These are phyloP conservation scores for Rhingia rostrata DNA, from an alignment of 2,888 invertebrate genomes.

Conservation along the genomic window DNA sequence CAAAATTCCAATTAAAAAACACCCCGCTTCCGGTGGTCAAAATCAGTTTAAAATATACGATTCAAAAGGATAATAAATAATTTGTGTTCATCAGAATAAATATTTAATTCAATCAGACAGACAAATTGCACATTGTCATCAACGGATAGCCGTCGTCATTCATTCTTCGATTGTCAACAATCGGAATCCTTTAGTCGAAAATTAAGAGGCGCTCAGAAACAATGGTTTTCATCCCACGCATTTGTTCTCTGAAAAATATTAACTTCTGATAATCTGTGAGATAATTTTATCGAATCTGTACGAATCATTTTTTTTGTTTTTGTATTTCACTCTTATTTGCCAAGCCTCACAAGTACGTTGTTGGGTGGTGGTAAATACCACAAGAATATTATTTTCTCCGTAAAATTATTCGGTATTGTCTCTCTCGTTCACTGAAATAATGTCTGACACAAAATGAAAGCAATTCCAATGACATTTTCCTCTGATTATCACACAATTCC, in stretches of 20 bases:
- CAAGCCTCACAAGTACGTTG: neutral
- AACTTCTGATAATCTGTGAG: constrained; percentile 61
- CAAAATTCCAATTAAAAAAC: neutral
- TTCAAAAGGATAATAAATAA: constrained; percentile 47
- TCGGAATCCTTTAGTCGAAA: constrained; percentile 23
- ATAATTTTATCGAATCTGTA: constrained; percentile 51
- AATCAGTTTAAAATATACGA: neutral
- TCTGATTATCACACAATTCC: constrained; percentile 54
- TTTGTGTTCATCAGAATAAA: constrained; percentile 25
- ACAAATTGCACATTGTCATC: neutral
- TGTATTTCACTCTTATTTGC: neutral
- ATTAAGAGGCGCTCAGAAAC: constrained; percentile 13
- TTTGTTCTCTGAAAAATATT: constrained; percentile 40
- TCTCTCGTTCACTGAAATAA: constrained; percentile 14
- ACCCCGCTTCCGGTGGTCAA: neutral
- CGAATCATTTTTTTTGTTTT: constrained; percentile 21
- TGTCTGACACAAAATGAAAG: neutral
- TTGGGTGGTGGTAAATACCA: constrained; percentile 34
- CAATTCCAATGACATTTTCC: constrained; percentile 55
- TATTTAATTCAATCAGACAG: constrained; percentile 37
- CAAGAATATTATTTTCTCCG: constrained; percentile 56
- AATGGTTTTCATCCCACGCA: neutral
- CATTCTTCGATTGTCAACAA: neutral
- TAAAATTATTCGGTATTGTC: constrained; percentile 63
- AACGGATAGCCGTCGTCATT: neutral